Evolutionary conservation across 2,797 vertebrate species (phyloP).

Genomic region (Somateria mollissima): DNA sequence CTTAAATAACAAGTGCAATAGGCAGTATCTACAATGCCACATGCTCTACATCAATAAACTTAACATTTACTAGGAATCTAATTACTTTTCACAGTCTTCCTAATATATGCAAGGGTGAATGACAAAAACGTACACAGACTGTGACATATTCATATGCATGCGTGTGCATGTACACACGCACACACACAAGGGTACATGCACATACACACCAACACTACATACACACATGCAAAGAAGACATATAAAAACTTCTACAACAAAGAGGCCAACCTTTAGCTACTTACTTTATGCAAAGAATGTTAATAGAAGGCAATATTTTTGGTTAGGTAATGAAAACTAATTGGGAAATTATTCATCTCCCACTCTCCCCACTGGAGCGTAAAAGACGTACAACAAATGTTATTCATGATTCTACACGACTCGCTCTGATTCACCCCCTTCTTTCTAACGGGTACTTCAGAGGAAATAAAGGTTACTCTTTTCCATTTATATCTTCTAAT

Average conservation of each 20-base stretch:
- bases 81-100: background rate
- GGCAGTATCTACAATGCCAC: background rate
- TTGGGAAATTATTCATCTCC: constrained; percentile 72
- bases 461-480: constrained; percentile 79
- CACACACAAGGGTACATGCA: background rate
- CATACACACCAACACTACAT: fast-evolving
- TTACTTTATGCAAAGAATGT: constrained; percentile 57
- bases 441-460: constrained; percentile 69
- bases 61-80: background rate
- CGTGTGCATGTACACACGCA: fast-evolving
- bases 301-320: constrained; percentile 63
- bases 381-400: constrained; percentile 72
- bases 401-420: constrained; percentile 67
- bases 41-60: background rate
- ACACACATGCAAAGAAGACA: background rate
- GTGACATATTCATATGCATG: background rate
- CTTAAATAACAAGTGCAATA: background rate
- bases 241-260: background rate
- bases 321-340: constrained; percentile 73
- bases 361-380: constrained; percentile 38
- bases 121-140: background rate
- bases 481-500: constrained; percentile 79
- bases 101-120: background rate
- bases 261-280: constrained; percentile 30
- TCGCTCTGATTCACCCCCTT: constrained; percentile 67